Percentiles rank a stretch among this genome's conserved stretches.
Conservation (phyloP, 2,888 invertebrate species). For the Liodrosophila aerea region DNA sequence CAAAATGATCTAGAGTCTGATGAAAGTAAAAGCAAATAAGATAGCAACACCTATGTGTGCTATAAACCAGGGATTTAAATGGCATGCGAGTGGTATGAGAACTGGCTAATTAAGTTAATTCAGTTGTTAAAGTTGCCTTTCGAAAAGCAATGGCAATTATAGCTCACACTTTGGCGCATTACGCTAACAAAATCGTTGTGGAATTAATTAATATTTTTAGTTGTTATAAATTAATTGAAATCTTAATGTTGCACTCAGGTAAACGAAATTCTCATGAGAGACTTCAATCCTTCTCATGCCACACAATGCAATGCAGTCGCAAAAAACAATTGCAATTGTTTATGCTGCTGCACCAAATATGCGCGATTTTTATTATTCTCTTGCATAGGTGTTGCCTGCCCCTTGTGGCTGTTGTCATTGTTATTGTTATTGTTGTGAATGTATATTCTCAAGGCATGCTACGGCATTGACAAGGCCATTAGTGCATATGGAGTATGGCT, state of each 20-base stretch:
- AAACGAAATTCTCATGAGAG: too few relatives aligned
- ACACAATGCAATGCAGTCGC: constrained; percentile 54
- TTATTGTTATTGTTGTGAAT: constrained; percentile 40
- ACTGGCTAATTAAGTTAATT: constrained; percentile 53
- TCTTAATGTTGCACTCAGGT: too few relatives aligned
- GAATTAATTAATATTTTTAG: constrained; percentile 37
- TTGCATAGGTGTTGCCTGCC: constrained; percentile 29
- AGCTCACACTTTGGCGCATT: constrained; percentile 15
- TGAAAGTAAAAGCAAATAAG: constrained; percentile 62
- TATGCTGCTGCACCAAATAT: constrained; percentile 59
- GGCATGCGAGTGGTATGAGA: constrained; percentile 19
- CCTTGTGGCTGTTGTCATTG: constrained; percentile 8
- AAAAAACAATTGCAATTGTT: constrained; percentile 65
- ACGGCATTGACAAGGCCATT: constrained; percentile 70
- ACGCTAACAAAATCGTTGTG: constrained; percentile 24
- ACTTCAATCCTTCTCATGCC: constrained; percentile 35
- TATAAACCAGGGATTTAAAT: constrained; percentile 6
- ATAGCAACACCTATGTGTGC: constrained; percentile 8
- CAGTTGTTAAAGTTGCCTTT: constrained; percentile 43
- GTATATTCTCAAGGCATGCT: constrained; percentile 56
- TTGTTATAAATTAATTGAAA: constrained; percentile 1
- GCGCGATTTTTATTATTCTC: constrained; percentile 55
- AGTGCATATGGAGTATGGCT: constrained; percentile 20
- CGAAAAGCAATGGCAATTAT: constrained; percentile 18
- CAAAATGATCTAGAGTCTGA: constrained; percentile 4